These are phyloP conservation scores for Troides oblongomaculatus DNA, from an alignment of 2,888 invertebrate species.

Conservation along the genomic window DNA sequence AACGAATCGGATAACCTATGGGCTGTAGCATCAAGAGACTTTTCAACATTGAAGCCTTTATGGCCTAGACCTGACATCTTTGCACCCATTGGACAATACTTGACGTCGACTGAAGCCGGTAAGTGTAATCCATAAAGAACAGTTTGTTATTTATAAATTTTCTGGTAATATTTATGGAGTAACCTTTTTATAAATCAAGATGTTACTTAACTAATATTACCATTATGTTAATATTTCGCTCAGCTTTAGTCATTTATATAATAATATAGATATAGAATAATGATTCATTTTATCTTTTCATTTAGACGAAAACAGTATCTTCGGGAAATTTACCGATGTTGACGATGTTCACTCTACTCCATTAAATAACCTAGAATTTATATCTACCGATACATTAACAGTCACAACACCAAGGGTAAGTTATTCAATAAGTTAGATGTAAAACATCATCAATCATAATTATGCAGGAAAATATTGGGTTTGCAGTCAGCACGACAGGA, in stretches of 20 bases:
- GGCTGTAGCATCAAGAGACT: conserved; percentile 43
- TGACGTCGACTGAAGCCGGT: conserved; percentile 62
- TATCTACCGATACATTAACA: conserved; percentile 41
- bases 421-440: conserved; percentile 3
- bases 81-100: conserved; percentile 44
- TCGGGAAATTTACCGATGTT: conserved; percentile 61
- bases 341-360: conserved; percentile 48
- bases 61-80: conserved; percentile 48
- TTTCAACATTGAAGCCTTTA: conserved; percentile 48
- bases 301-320: conserved; percentile 73
- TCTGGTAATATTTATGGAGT: no score
- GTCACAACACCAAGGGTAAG: conserved; percentile 51
- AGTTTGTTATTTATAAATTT: neutral
- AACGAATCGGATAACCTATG: conserved; percentile 50
- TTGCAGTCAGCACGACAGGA: conserved; percentile 56
- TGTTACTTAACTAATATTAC: no score
- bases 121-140: conserved; percentile 33
- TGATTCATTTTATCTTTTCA: neutral
- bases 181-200: no score
- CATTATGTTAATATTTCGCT: no score
- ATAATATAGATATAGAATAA: no score
- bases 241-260: no score
- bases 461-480: neutral
- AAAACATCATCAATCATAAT: neutral
- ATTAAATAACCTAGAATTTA: conserved; percentile 37